phyloP scores from a whole-genome alignment of 1,140 invertebrate species.

The Eupristina koningsbergeri region DNA sequence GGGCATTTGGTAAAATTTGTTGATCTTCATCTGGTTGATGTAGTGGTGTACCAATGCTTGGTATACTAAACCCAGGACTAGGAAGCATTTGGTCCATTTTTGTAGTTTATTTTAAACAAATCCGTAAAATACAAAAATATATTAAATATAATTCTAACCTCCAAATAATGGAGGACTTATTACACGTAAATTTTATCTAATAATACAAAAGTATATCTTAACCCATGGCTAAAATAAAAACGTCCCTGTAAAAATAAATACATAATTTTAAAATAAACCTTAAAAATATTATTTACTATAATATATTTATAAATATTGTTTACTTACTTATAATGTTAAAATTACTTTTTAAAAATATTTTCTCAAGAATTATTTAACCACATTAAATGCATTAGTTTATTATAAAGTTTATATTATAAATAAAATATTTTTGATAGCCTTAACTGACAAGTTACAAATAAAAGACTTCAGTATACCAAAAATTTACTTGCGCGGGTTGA shows the following conservation, averaged over 20 bases:
- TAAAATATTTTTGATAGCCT: background rate
- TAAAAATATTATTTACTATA: background rate
- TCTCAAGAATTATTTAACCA: background rate
- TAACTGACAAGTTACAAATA: slow-evolving; percentile 15
- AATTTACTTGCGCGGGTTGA: slow-evolving; percentile 9
- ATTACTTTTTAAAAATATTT: background rate
- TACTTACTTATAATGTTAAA: background rate
- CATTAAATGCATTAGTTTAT: background rate
- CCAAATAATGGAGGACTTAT: background rate
- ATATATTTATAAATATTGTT: background rate
- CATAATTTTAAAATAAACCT: background rate
- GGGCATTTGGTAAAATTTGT: slow-evolving; percentile 85
- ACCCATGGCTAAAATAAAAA: slow-evolving; percentile 31
- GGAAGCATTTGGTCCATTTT: slow-evolving; percentile 91
- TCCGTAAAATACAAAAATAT: slow-evolving; percentile 5
- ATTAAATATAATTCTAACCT: slow-evolving; percentile 27
- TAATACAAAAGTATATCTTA: slow-evolving; percentile 19
- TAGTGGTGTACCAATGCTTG: slow-evolving; percentile 90
- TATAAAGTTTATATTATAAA: background rate
- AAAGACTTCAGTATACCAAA: background rate
- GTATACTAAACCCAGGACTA: slow-evolving; percentile 90
- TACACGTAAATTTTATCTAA: background rate
- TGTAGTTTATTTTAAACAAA: slow-evolving; percentile 20
- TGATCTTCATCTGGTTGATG: slow-evolving; percentile 95
- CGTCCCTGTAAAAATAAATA: slow-evolving; percentile 16